Conservation (phyloP, 1,140 invertebrate genomes). For the Laupala kohalensis region DNA sequence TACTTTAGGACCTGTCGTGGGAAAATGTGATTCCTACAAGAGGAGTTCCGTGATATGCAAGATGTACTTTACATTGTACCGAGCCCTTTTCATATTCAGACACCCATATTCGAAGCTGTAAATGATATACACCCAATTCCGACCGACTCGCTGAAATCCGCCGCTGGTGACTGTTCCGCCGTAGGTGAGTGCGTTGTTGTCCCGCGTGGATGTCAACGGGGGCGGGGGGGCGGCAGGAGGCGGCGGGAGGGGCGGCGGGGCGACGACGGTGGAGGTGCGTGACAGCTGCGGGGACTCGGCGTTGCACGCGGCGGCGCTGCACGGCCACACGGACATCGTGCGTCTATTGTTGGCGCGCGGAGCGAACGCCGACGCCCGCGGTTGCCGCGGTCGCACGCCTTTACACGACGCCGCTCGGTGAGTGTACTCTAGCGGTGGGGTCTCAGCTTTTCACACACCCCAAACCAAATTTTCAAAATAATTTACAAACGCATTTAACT, state of each 20-base stretch:
- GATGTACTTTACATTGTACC: too few relatives aligned
- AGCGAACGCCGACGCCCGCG: constrained; percentile 26
- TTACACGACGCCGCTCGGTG: constrained; percentile 35
- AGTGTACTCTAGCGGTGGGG: constrained; percentile 18
- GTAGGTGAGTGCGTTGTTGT: too few relatives aligned
- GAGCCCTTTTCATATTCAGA: too few relatives aligned
- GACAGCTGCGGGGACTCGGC: constrained; percentile 27
- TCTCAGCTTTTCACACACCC: constrained; percentile 34
- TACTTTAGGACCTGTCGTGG: too few relatives aligned
- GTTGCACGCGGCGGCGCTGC: constrained; percentile 24
- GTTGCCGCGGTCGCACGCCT: constrained; percentile 41
- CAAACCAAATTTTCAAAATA: constrained; percentile 51
- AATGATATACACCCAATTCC: too few relatives aligned
- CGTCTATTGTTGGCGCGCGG: constrained; percentile 27
- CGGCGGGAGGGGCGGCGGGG: background rate
- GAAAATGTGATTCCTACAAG: too few relatives aligned
- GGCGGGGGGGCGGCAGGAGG: background rate
- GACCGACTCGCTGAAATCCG: too few relatives aligned
- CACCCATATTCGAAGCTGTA: too few relatives aligned
- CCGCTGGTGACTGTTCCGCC: too few relatives aligned
- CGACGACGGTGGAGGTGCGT: constrained; percentile 17
- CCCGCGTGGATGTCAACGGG: background rate
- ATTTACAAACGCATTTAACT: constrained; percentile 44
- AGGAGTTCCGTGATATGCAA: too few relatives aligned
- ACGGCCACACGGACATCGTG: constrained; percentile 25